A percentile compares a stretch with the other conserved stretches of the same genome.
phyloP scores from a whole-genome alignment of 2,113 vertebrate genomes.

The Tragelaphus strepsiceros region DNA sequence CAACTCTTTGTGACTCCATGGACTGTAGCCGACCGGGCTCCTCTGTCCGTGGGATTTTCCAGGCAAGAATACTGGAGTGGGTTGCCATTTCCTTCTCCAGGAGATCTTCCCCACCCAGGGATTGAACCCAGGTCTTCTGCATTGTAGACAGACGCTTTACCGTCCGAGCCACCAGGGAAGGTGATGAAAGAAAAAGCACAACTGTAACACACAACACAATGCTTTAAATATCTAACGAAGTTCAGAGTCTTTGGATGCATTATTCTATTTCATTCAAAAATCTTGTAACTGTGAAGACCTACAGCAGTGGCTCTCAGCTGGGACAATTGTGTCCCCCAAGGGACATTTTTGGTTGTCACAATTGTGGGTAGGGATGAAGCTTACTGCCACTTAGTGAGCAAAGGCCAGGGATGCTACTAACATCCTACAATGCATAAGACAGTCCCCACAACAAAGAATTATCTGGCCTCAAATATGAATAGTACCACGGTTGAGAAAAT shows the following conservation, averaged over 20 bases:
- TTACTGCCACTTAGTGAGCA: neutral
- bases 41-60: neutral
- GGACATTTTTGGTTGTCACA: neutral
- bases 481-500: neutral
- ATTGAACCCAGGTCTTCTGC: neutral
- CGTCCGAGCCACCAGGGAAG: neutral
- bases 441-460: neutral
- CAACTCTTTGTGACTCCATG: neutral
- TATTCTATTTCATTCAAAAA: neutral
- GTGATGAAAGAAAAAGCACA: neutral
- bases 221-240: neutral
- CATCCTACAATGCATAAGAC: neutral
- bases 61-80: neutral
- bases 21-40: neutral
- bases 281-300: neutral
- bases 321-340: neutral
- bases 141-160: neutral
- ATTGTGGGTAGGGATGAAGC: neutral
- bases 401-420: neutral
- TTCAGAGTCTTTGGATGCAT: neutral
- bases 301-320: neutral
- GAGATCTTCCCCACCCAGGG: neutral
- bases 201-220: neutral
- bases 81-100: neutral
- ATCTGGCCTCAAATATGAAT: neutral